Percentiles rank a stretch among this genome's conserved stretches.
Evolutionary conservation across 2,888 invertebrate species (phyloP).

Genomic region (Caenorhabditis sinica): DNA sequence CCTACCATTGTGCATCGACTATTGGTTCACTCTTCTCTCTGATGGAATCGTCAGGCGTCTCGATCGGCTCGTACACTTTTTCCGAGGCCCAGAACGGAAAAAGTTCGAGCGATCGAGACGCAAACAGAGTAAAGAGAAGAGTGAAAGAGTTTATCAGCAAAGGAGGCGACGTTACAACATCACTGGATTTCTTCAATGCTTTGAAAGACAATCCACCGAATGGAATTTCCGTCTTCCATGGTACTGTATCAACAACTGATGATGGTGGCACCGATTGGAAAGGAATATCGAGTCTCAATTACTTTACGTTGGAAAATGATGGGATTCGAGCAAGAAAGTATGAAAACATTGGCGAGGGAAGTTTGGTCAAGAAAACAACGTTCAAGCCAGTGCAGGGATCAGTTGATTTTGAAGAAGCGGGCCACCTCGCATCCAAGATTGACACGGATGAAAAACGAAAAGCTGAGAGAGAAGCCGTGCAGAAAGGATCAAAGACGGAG

Average conservation of each 20-base stretch:
- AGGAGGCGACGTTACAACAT: conserved; percentile 9
- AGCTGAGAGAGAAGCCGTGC: neutral
- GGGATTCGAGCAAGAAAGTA: conserved; percentile 5
- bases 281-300: neutral
- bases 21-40: too few species aligned
- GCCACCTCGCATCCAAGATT: too few species aligned
- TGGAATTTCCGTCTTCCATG: too few species aligned
- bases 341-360: conserved; percentile 6
- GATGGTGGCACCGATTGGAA: conserved; percentile 6
- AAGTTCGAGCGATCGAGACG: too few species aligned
- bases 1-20: too few species aligned
- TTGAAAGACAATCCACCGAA: too few species aligned
- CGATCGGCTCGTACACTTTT: too few species aligned
- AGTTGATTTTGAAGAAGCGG: neutral
- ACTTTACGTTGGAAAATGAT: neutral
- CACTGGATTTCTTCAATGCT: neutral
- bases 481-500: neutral
- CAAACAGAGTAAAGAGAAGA: too few species aligned
- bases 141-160: neutral
- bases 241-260: neutral
- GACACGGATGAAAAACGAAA: too few species aligned
- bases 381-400: neutral
- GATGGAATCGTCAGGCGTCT: too few species aligned
- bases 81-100: too few species aligned
- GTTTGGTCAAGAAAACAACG: neutral